Evolutionary conservation across 2,113 vertebrate species (phyloP).

Genomic region (Elephantulus edwardii): DNA sequence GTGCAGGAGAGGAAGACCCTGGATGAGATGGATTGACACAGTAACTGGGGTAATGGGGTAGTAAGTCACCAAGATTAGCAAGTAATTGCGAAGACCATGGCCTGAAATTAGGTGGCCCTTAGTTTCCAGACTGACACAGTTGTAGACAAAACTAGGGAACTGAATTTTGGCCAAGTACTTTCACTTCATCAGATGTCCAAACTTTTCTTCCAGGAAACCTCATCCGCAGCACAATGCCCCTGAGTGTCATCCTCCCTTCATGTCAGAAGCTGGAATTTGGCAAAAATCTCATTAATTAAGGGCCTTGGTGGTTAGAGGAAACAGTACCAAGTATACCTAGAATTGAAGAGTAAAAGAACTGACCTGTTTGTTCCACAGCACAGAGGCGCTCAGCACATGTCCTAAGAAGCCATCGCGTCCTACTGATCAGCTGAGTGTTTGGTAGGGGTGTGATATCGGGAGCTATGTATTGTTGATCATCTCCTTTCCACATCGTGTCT

Average conservation of each 20-base stretch:
- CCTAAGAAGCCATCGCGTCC: background rate
- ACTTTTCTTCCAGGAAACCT: background rate
- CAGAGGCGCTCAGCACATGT: background rate
- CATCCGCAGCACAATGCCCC: background rate
- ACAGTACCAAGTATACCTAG: background rate
- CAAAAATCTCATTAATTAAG: background rate
- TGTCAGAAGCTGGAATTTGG: constrained; percentile 31
- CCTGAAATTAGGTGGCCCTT: too few species aligned
- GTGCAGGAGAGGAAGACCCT: too few species aligned
- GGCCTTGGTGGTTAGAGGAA: background rate
- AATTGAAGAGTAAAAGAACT: background rate
- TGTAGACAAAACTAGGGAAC: background rate
- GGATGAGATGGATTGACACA: background rate
- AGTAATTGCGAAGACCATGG: too few species aligned
- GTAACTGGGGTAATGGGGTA: too few species aligned
- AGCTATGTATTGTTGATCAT: background rate
- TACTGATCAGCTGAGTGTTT: background rate
- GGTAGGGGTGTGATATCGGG: too few species aligned
- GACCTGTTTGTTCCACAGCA: too few species aligned
- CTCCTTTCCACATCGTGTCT: background rate
- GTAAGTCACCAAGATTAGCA: too few species aligned
- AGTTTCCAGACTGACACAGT: too few species aligned
- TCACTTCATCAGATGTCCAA: background rate
- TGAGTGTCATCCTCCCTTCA: background rate
- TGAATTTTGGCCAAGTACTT: background rate